Conservation (phyloP, 2,797 vertebrate species). For the Peromyscus melanophrys region DNA sequence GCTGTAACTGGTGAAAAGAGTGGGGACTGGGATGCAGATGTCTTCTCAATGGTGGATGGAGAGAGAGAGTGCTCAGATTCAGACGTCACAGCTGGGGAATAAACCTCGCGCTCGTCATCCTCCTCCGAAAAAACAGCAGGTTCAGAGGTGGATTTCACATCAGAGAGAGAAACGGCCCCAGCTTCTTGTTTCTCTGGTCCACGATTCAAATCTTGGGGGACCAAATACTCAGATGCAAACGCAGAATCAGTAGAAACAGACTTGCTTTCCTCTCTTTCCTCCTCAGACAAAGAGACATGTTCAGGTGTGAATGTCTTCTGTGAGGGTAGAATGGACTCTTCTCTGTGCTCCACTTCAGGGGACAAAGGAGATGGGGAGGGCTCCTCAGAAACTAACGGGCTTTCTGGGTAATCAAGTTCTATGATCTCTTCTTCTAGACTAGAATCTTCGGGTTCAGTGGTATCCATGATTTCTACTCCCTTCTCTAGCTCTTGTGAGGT, state of each 20-base stretch:
- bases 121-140: conserved; percentile 74
- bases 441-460: conserved; percentile 61
- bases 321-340: conserved; percentile 3
- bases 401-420: conserved; percentile 78
- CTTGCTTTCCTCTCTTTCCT: conserved; percentile 75
- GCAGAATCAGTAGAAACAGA: conserved; percentile 83
- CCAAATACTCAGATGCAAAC: conserved; percentile 78
- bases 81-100: conserved; percentile 64
- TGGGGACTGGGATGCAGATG: conserved; percentile 54
- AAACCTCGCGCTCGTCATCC: conserved; percentile 65
- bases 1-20: neutral
- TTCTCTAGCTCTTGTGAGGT: conserved; percentile 54
- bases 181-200: conserved; percentile 53
- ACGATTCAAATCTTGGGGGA: conserved; percentile 56
- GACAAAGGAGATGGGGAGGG: neutral
- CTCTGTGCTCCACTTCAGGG: conserved; percentile 71
- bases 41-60: conserved; percentile 58
- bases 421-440: conserved; percentile 73
- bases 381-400: conserved; percentile 58
- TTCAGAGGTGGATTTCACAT: conserved; percentile 12
- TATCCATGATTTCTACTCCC: neutral
- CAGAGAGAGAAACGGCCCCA: conserved; percentile 24
- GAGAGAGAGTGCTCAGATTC: conserved; percentile 61
- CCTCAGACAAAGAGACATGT: conserved; percentile 69
- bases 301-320: conserved; percentile 59